A percentile compares a stretch with the other conserved stretches of the same genome.
These are phyloP conservation scores for Conomelus anceps DNA, from an alignment of 2,888 invertebrate genomes.

Conservation along the genomic window DNA sequence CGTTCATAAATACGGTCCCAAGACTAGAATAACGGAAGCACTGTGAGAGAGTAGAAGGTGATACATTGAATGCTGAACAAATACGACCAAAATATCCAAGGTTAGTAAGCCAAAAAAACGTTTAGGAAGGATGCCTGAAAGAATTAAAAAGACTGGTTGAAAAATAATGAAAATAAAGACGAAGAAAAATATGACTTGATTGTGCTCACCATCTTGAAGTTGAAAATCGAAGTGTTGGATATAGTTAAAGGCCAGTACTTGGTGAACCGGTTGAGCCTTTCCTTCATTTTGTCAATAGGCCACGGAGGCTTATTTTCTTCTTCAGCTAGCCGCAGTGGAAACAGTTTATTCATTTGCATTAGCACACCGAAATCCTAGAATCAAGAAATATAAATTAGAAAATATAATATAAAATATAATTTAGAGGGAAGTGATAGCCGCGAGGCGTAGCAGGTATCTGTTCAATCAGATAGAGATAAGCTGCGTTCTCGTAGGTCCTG, in stretches of 20 bases:
- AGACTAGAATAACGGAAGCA: no score
- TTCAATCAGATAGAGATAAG: no score
- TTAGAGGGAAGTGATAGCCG: no score
- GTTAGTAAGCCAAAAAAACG: background rate
- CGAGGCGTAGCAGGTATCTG: no score
- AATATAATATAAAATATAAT: background rate
- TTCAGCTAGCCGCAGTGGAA: constrained; percentile 50
- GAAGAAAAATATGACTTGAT: constrained; percentile 7
- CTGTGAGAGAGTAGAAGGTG: no score
- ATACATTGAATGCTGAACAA: no score
- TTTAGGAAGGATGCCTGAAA: background rate
- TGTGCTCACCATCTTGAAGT: constrained; percentile 62
- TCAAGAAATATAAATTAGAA: constrained; percentile 15
- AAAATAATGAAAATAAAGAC: background rate
- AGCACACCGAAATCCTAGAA: constrained; percentile 72
- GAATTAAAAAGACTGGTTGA: background rate
- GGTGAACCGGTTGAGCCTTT: constrained; percentile 67
- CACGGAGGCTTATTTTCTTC: constrained; percentile 32
- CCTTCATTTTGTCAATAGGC: constrained; percentile 44
- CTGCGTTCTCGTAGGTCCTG: no score
- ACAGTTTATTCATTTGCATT: constrained; percentile 75
- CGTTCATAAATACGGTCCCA: no score
- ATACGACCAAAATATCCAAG: no score
- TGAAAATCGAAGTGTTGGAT: constrained; percentile 80
- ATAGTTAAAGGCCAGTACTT: constrained; percentile 86